Conservation (phyloP, 2,797 vertebrate species). For the Bucorvus abyssinicus region DNA sequence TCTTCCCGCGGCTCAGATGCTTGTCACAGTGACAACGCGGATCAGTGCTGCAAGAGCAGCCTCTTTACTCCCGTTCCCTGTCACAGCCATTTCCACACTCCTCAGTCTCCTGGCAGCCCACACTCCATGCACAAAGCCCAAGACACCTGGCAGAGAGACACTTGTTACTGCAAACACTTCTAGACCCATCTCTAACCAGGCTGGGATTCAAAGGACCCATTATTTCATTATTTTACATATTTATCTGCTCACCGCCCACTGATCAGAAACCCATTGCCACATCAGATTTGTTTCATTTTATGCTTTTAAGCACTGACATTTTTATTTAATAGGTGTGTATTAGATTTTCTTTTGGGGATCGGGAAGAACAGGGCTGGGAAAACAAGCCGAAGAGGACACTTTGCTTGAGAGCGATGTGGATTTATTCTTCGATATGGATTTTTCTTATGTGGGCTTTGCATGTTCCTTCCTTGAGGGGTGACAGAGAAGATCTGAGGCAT, state of each 20-base stretch:
- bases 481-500: background rate
- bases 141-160: background rate
- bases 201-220: background rate
- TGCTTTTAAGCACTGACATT: background rate
- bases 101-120: slow-evolving; percentile 20
- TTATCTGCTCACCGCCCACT: background rate
- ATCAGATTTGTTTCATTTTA: background rate
- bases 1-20: background rate
- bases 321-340: background rate
- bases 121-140: background rate
- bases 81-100: background rate
- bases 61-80: background rate
- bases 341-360: background rate
- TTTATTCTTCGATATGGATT: background rate
- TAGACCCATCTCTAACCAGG: background rate
- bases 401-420: background rate
- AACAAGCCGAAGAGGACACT: background rate
- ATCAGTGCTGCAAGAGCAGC: background rate
- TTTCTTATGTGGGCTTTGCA: background rate
- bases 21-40: background rate
- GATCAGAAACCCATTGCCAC: background rate
- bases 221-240: background rate
- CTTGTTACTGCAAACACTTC: background rate
- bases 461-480: background rate
- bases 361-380: background rate